Evolutionary conservation across 1,140 invertebrate species (phyloP), one percentile per base, ranked within the genome.

Genomic region (Zaprionus africanus): DNA sequence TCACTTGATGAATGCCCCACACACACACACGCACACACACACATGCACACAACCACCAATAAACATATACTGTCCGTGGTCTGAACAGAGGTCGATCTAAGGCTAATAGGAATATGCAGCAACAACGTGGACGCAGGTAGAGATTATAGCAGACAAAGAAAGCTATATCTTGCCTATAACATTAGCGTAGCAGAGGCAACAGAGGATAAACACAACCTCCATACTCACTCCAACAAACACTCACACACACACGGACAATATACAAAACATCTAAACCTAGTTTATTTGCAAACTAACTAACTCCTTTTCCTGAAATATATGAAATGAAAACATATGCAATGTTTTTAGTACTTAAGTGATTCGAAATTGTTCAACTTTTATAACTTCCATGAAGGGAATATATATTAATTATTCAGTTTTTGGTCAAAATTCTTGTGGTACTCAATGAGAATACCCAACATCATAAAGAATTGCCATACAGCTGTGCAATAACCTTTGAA

Each of bases 41-140:
- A 68, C 24, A 56, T 58, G 57, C 54, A 66, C 26, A 70, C 19
- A 28, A 59, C 5, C 38, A n/a, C 5, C 38, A 41, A 41, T n/a
- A 41, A 41, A 41, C 38, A 41, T n/a, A n/a, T 19, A 51, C 7
- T 51, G 46, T 51, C 46, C 46, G 46, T 22, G n/a, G n/a, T 75
- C 69, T 70, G 70, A 63, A 58, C 82, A 81, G 82, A 65, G 71
- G 54, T 34, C 61, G 69, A 43, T 15, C 61, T 76, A 78, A 66
- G 69, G 76, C 49, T 62, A 77, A 62, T 81, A 85, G 59, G 71
- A 71, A 75, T 41, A 24, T 63, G 38, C 72, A 84, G 26, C 73
- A 62, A 58, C 68, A 81, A 41, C 72, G 72, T 49, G 64, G 79
- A 65, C 62, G 56, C 54, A 67, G 62, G 54, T 78, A 63, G 82